Conservation (phyloP, 2,113 vertebrate genomes). For the Dromas ardeola region DNA sequence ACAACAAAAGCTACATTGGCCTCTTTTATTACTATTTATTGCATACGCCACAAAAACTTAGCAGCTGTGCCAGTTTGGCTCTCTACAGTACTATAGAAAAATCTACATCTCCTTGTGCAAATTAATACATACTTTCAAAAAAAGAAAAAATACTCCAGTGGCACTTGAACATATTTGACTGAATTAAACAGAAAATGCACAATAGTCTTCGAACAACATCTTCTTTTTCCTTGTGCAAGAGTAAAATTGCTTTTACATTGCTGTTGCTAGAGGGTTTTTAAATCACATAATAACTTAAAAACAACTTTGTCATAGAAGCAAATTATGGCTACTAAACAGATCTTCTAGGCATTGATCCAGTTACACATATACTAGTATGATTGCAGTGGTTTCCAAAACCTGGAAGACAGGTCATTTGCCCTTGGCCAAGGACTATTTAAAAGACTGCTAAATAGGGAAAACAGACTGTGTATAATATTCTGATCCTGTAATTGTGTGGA, state of each 20-base stretch:
- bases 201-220: neutral
- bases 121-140: neutral
- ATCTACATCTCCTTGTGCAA: neutral
- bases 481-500: neutral
- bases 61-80: neutral
- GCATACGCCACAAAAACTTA: neutral
- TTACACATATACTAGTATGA: neutral
- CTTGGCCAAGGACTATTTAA: neutral
- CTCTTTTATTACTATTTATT: neutral
- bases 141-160: neutral
- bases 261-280: neutral
- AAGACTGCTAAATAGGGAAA: neutral
- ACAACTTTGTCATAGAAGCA: neutral
- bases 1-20: neutral
- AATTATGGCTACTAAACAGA: neutral
- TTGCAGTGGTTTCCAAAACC: neutral
- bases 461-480: neutral
- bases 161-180: neutral
- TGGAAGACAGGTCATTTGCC: neutral
- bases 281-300: neutral
- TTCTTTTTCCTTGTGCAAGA: neutral
- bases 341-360: neutral
- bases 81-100: neutral
- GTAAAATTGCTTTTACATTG: neutral
- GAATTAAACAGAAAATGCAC: neutral